Evolutionary conservation across 2,888 invertebrate genomes (phyloP), one percentile per base, ranked within the genome.

Genomic region (Eueremaeus valkanovi): DNA sequence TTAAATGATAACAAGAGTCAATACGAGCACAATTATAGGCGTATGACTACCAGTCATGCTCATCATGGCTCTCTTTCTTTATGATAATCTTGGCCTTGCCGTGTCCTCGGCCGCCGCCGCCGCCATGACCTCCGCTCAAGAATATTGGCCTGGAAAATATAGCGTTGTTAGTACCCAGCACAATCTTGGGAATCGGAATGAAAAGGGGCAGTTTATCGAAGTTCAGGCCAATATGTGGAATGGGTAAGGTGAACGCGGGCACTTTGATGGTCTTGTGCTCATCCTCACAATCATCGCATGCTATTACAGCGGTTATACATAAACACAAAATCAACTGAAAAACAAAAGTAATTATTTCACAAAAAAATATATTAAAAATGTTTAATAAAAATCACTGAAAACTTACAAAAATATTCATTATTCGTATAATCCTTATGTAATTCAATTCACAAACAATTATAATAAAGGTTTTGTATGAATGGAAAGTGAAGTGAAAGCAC

Each of bases 141-240:
- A 45, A 45, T 3, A 45, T 18, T 6, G 45, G 45, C 16, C 16
- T 45, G 9, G 45, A 45, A 3, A 45, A 6, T 3, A 45, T 8
- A 3, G 45, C 45, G 3, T 11, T 11, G 9, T 18, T 45, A 11
- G 6, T 45, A 13, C 18, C 16, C 16, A 45, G 16, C 6, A 45
- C 45, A 11, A 45, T 45, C 18, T 63, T 63, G 1, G 63, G 63
- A 5, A 63, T 5, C 31, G 63, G 63, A 5, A 63, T 11, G 18
- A 63, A 63, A 18, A 63, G 31, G 5, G 74, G 74, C 1, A 74
- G 18, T 40, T 74, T 74, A 24, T 74, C 74, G 21, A 74, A 29
- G 13, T 63, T 33, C 21, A 74, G 18, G 5, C 63, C 63, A 18
- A 63, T 33, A 31, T 63, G 31, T 5, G 63, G 63, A 27, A 63